Base-by-base conservation (phyloP, 2,888 invertebrate genomes). In the Tethea ocularis region DNA sequence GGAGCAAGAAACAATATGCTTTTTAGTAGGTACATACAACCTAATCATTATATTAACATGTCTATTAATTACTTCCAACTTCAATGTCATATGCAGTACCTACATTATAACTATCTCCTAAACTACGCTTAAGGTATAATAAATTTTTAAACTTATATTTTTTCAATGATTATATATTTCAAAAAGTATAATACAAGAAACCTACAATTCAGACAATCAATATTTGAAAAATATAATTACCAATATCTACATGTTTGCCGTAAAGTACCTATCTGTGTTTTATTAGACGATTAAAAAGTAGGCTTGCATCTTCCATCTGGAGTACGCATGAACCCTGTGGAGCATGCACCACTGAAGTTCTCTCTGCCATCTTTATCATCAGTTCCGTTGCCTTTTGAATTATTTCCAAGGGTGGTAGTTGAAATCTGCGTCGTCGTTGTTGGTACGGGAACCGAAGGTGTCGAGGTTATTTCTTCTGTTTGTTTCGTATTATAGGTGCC, bases 231-330 rank as follows among this genome's bases (percentile, higher is more conserved):
- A 17, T 20, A 46, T 46, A 10, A 20, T 10, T 20, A 20, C 17
- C 17, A 46, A 20, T 38, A n/a, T 38, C 4, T 2, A 8, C 4
- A n/a, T 17, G 46, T 20, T 8, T 17, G 8, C 8, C 20, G 20
- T 33, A 20, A 46, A 17, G 10, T 6, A 41, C 7, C 3, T 8
- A 15, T 8, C 36, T 46, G 5, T 38, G 10, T 46, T 46, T 3
- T 10, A 51, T 8, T 38, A n/a, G 11, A 20, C 13, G 46, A 24
- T 72, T 52, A 69, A 64, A 70, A 83, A 17, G 74, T 74, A 58
- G 84, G 78, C 76, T 82, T 84, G 71, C 91, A 91, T 73, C 88
- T 83, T 63, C 89, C 89, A 63, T 91, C 91, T 46, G 75, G 52
- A 11, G 90, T 89, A 13, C 84, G 80, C 63, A 72, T 59, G 64